Evolutionary conservation across 2,888 invertebrate genomes (phyloP).

Genomic region (Ophioninae sp.): DNA sequence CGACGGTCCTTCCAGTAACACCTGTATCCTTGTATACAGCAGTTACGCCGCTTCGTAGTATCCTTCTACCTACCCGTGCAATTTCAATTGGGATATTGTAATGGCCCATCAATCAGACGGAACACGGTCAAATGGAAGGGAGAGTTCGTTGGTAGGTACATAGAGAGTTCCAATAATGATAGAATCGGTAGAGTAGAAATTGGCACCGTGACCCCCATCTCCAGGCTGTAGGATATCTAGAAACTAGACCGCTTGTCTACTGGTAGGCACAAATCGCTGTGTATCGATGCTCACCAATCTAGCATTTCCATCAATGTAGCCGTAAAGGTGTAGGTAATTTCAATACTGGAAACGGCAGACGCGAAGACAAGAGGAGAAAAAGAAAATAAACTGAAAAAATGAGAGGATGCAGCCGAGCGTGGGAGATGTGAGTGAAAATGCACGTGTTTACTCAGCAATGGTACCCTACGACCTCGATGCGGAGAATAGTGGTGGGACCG

Average conservation of each 20-base stretch:
- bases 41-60: no score
- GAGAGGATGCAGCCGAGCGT: constrained; percentile 34
- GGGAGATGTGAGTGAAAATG: constrained; percentile 49
- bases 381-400: constrained; percentile 16
- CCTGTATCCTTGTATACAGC: no score
- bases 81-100: neutral
- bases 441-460: constrained; percentile 16
- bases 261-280: constrained; percentile 37
- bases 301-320: constrained; percentile 8
- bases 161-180: constrained; percentile 19
- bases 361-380: constrained; percentile 30
- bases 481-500: neutral
- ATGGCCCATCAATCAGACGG: neutral
- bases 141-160: constrained; percentile 10
- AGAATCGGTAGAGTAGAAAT: constrained; percentile 62
- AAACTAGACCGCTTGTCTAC: constrained; percentile 71
- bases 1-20: neutral
- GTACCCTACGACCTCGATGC: neutral
- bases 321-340: constrained; percentile 43
- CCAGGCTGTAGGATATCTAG: constrained; percentile 66
- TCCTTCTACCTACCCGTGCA: neutral
- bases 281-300: constrained; percentile 42
- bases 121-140: constrained; percentile 19
- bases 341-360: constrained; percentile 16
- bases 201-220: constrained; percentile 77